Percentiles rank a stretch among this genome's conserved stretches.
Evolutionary conservation across 1,140 invertebrate species (phyloP).

Genomic region (Plodia interpunctella): DNA sequence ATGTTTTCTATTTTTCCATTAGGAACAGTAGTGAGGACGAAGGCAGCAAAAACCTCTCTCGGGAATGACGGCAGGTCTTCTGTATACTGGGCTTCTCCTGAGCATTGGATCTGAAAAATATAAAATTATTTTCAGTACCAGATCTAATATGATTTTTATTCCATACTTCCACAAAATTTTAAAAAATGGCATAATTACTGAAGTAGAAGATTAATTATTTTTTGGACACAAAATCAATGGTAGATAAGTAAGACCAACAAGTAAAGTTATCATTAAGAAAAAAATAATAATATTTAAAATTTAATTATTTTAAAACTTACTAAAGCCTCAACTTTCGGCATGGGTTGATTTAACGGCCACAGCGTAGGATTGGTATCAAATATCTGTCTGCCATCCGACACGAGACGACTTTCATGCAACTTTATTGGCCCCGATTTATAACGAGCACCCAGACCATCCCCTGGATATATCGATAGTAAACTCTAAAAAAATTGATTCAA

Average conservation of each 20-base stretch:
- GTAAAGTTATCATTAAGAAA: too few relatives aligned
- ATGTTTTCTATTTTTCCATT: slow-evolving; percentile 69
- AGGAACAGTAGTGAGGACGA: slow-evolving; percentile 70
- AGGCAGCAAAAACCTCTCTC: slow-evolving; percentile 80
- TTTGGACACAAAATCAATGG: too few relatives aligned
- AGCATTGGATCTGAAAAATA: slow-evolving; percentile 61
- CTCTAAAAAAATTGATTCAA: slow-evolving; percentile 26
- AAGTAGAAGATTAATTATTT: too few relatives aligned
- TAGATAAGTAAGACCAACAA: too few relatives aligned
- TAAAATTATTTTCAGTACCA: not conserved
- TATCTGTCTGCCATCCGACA: slow-evolving; percentile 81
- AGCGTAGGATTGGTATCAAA: slow-evolving; percentile 80
- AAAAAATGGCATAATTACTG: too few relatives aligned
- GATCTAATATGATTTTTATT: not conserved
- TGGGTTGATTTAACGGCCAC: slow-evolving; percentile 84
- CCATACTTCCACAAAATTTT: too few relatives aligned
- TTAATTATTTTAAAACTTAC: slow-evolving; percentile 43
- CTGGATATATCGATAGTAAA: slow-evolving; percentile 54
- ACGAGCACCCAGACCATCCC: slow-evolving; percentile 43
- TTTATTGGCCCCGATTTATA: slow-evolving; percentile 71
- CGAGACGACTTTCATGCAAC: slow-evolving; percentile 68
- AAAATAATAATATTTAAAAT: too few relatives aligned
- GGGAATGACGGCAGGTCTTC: slow-evolving; percentile 79
- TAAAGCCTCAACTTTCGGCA: slow-evolving; percentile 82
- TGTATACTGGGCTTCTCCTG: slow-evolving; percentile 82